These are phyloP conservation scores for Caenorhabditis remanei DNA, from an alignment of 1,140 invertebrate genomes.

Conservation along the genomic window DNA sequence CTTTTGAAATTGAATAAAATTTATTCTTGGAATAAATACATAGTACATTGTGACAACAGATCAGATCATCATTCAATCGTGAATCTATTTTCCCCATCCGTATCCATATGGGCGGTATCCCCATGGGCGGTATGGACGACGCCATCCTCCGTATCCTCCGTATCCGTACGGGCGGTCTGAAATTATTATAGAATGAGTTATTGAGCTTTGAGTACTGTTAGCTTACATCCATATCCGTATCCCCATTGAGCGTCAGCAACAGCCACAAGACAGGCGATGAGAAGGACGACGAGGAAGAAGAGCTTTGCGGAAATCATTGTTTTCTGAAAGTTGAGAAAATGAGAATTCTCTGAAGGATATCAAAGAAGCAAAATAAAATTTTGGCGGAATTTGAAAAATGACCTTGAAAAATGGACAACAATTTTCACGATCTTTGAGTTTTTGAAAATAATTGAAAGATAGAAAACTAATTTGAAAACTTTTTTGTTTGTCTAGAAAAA, in stretches of 20 bases:
- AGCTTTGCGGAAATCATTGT: conserved; percentile 44
- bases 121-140: conserved; percentile 49
- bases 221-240: conserved; percentile 53
- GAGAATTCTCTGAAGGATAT: not conserved
- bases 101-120: conserved; percentile 54
- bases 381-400: not conserved
- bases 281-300: conserved; percentile 40
- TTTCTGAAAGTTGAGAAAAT: not conserved
- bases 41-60: not conserved
- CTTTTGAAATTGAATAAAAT: not conserved
- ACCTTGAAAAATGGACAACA: not conserved
- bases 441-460: not conserved
- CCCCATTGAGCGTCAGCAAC: conserved; percentile 42
- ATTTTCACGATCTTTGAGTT: not conserved
- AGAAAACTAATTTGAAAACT: not conserved
- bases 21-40: conserved; percentile 26
- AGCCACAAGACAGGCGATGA: conserved; percentile 10
- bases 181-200: not conserved
- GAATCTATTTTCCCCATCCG: conserved; percentile 50
- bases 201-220: not conserved
- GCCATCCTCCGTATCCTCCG: conserved; percentile 52
- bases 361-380: not conserved
- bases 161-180: conserved; percentile 44
- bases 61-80: not conserved
- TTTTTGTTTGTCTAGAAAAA: not conserved